These are phyloP conservation scores for Hippopotamyrus pictus DNA, from an alignment of 2,797 vertebrate genomes.

Conservation along the genomic window DNA sequence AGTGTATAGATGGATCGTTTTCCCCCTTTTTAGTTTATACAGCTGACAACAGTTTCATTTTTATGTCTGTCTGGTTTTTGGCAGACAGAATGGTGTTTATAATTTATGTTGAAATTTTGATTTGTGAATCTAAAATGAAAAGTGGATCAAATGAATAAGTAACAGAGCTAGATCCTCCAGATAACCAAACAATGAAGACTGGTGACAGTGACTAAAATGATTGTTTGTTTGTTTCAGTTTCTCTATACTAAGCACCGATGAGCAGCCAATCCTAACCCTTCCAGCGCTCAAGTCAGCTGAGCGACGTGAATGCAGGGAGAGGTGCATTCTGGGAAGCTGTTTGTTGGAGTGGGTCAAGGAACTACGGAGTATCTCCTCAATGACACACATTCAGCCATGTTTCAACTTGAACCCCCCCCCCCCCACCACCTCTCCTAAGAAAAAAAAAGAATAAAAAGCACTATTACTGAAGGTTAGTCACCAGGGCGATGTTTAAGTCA, in stretches of 20 bases:
- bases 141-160: not conserved
- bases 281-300: not conserved
- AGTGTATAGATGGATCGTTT: not conserved
- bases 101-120: not conserved
- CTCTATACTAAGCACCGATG: not conserved
- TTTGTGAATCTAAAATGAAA: not conserved
- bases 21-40: not conserved
- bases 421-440: not conserved
- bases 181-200: not conserved
- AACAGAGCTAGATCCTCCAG: not conserved
- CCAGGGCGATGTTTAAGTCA: not conserved
- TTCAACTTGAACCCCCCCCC: not conserved
- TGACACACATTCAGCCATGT: not conserved
- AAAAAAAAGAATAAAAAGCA: not conserved
- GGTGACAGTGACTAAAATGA: not conserved
- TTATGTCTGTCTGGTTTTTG: not conserved
- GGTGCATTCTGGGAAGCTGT: not conserved
- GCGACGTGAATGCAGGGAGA: not conserved
- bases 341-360: not conserved
- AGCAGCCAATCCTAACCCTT: not conserved
- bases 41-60: not conserved
- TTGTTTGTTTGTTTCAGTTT: not conserved
- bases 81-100: not conserved
- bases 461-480: not conserved
- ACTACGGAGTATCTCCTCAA: not conserved